Evolutionary conservation across 35 echinoderm and acorn worm genomes (phyloP).

Genomic region (Ophiothrix spiculata): DNA sequence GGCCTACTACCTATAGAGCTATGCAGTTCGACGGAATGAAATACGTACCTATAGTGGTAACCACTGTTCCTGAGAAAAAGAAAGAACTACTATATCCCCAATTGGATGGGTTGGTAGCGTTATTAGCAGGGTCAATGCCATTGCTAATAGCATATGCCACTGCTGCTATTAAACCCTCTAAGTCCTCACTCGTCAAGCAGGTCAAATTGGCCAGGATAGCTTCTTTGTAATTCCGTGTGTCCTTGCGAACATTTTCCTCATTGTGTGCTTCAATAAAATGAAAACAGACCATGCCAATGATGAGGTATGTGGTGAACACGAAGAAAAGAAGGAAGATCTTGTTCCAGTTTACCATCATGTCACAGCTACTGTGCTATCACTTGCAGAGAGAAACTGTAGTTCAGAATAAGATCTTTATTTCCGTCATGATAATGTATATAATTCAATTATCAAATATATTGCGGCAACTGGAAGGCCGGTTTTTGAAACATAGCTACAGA

Average conservation of each 20-base stretch:
- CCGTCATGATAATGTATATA: no score
- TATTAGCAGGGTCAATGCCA: slow-evolving; percentile 16
- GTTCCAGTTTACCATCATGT: slow-evolving; percentile 68
- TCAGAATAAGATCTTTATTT: no score
- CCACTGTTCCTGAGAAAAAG: slow-evolving; percentile 91
- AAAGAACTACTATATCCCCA: slow-evolving; percentile 86
- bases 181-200: slow-evolving; percentile 2
- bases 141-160: not conserved
- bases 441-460: no score
- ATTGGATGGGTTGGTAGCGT: slow-evolving; percentile 42
- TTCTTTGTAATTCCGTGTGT: not conserved
- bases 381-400: no score
- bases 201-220: slow-evolving; percentile 28
- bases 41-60: slow-evolving; percentile 87
- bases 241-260: not conserved
- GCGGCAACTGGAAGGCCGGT: no score
- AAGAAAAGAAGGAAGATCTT: slow-evolving; percentile 46
- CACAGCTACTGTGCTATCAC: no score
- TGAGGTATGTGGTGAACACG: slow-evolving; percentile 65
- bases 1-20: no score
- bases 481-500: no score
- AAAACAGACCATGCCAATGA: slow-evolving; percentile 65
- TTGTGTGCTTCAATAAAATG: slow-evolving; percentile 44
- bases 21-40: no score
- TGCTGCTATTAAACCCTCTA: slow-evolving; percentile 1